Evolutionary conservation across 2,797 vertebrate species (phyloP).

Genomic region (Tarsius wallacei): DNA sequence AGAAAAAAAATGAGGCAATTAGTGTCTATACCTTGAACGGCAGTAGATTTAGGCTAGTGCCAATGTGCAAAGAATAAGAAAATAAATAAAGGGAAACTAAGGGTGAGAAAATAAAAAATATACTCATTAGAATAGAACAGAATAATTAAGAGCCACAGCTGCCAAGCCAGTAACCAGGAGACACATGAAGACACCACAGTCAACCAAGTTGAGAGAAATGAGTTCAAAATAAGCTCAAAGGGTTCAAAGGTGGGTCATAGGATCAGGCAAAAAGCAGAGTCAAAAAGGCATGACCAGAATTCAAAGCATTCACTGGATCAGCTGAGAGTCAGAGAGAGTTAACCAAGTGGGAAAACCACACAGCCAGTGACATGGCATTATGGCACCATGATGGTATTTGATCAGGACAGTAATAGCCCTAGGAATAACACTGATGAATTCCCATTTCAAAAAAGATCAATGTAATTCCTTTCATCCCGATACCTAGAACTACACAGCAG

Average conservation of each 20-base stretch:
- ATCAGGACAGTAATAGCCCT: background rate
- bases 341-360: background rate
- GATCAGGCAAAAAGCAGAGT: background rate
- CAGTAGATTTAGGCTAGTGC: background rate
- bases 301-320: accelerated
- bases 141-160: background rate
- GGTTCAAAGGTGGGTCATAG: background rate
- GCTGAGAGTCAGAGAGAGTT: background rate
- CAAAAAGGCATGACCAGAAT: background rate
- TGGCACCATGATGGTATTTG: background rate
- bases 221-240: background rate
- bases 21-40: background rate
- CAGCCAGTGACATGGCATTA: no score
- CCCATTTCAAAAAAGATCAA: background rate
- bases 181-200: background rate
- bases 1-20: background rate
- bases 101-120: background rate
- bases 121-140: background rate
- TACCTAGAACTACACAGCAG: background rate
- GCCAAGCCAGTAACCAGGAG: background rate
- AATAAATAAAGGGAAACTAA: background rate
- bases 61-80: background rate
- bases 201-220: background rate
- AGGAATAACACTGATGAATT: background rate
- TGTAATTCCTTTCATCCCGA: background rate